Evolutionary conservation across 2,888 invertebrate genomes (phyloP).

Genomic region (Microchrysa polita): DNA sequence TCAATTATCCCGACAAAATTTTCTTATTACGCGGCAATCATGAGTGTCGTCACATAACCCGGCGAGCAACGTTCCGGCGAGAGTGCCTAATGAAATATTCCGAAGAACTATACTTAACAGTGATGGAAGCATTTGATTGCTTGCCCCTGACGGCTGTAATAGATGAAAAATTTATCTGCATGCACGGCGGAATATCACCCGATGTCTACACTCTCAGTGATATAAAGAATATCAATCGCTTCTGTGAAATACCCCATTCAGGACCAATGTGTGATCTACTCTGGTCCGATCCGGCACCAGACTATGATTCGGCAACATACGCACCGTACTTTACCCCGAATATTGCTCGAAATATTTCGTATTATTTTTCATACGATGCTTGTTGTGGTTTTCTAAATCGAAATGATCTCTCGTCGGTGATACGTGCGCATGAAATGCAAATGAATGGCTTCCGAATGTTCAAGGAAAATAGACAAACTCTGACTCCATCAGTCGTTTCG

Average conservation of each 20-base stretch:
- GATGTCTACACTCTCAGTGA: constrained; percentile 98
- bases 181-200: constrained; percentile 96
- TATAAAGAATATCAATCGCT: constrained; percentile 93
- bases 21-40: constrained; percentile 97
- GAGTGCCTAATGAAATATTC: constrained; percentile 99
- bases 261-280: constrained; percentile 98
- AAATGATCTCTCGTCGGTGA: constrained; percentile 97
- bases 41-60: constrained; percentile 98
- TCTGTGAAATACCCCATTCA: constrained; percentile 96
- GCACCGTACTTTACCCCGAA: constrained; percentile 98
- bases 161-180: constrained; percentile 99
- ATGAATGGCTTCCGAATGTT: constrained; percentile 99
- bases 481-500: constrained; percentile 97
- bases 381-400: constrained; percentile 99
- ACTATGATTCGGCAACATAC: constrained; percentile 93
- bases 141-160: constrained; percentile 96
- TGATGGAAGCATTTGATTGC: constrained; percentile 99
- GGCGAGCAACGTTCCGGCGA: constrained; percentile 99
- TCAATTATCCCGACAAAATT: constrained; percentile 94
- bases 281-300: constrained; percentile 96
- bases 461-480: constrained; percentile 97
- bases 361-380: constrained; percentile 99
- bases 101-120: constrained; percentile 96
- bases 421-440: constrained; percentile 98
- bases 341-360: constrained; percentile 97